Evolutionary conservation across 1,140 invertebrate species (phyloP).

Genomic region (Drosophila novamexicana): DNA sequence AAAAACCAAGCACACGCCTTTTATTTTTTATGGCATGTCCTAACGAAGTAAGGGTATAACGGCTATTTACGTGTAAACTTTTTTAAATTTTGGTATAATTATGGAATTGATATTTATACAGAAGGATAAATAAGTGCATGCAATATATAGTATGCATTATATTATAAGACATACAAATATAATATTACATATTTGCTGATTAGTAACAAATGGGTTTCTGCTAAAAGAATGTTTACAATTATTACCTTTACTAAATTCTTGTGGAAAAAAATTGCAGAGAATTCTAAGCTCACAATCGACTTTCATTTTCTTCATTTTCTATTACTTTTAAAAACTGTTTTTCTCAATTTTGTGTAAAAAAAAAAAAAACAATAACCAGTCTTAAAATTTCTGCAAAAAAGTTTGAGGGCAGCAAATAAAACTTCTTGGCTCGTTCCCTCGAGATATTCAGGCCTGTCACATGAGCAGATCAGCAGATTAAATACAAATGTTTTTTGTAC

Average conservation of each 20-base stretch:
- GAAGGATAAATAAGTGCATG: no score
- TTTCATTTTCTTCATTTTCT: conserved; percentile 11
- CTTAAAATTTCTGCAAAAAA: conserved; percentile 66
- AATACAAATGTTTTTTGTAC: conserved; percentile 55
- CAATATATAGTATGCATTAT: background rate
- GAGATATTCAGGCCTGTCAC: conserved; percentile 36
- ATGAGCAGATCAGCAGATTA: conserved; percentile 79
- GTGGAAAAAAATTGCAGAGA: no score
- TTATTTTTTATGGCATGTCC: conserved; percentile 26
- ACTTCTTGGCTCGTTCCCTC: conserved; percentile 24
- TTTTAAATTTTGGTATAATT: background rate
- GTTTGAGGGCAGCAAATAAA: conserved; percentile 46
- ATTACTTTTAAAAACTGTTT: conserved; percentile 43
- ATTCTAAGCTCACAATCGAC: no score
- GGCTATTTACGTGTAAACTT: background rate
- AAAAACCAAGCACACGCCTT: conserved; percentile 7
- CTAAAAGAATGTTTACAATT: no score
- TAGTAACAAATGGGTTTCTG: no score
- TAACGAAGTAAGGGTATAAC: background rate
- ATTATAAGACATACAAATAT: no score
- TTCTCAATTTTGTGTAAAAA: conserved; percentile 55
- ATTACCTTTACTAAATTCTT: no score
- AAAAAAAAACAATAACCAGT: conserved; percentile 65
- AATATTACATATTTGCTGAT: no score
- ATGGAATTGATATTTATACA: background rate